Conservation (phyloP, 2,113 vertebrate genomes). For the Brachyhypopomus occidentalis region DNA sequence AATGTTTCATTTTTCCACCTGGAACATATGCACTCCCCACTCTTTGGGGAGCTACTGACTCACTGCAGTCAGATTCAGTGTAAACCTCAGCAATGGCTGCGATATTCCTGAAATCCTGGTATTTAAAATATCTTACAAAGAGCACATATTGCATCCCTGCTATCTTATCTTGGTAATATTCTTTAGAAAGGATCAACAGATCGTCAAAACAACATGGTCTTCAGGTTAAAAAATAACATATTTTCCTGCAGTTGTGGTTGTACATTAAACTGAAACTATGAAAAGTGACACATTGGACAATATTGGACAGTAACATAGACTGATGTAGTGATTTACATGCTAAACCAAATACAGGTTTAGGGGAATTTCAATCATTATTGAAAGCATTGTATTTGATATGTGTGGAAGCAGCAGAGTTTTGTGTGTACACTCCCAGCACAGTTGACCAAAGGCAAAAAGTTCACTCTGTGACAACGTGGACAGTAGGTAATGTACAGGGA, state of each 20-base stretch:
- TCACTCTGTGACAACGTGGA: not conserved
- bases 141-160: not conserved
- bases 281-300: not conserved
- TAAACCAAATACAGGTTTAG: not conserved
- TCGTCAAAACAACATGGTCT: not conserved
- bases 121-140: not conserved
- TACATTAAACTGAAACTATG: not conserved
- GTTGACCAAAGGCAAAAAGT: not conserved
- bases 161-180: not conserved
- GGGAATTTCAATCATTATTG: not conserved
- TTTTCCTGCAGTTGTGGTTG: not conserved
- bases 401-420: too few relatives aligned
- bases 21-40: not conserved
- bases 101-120: not conserved
- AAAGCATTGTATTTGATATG: not conserved
- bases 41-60: not conserved
- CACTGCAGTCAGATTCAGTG: not conserved
- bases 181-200: not conserved
- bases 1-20: not conserved
- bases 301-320: not conserved
- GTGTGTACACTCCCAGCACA: not conserved
- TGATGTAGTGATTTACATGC: not conserved
- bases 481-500: not conserved
- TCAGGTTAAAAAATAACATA: not conserved
- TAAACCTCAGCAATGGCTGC: not conserved